Evolutionary conservation across 2,797 vertebrate genomes (phyloP), one percentile per base, ranked within the genome.

Genomic region (Neostethus bicornis): DNA sequence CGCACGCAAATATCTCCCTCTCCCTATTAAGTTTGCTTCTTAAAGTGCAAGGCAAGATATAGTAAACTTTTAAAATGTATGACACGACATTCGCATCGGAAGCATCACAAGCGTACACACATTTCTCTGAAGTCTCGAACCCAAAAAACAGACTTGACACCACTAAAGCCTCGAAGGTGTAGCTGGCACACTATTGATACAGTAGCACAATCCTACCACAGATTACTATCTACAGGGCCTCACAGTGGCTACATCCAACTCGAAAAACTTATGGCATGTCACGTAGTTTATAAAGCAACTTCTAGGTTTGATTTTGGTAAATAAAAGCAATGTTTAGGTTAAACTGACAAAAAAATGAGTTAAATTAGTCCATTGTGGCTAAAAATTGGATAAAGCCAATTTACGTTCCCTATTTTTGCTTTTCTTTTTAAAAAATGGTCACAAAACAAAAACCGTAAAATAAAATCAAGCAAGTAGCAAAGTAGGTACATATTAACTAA

Each of bases 31-130:
- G 85, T 91, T 85, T 80, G 83, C 78, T 39, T 86, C 73, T 84
- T 92, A 91, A 92, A 92, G 92, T 92, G 92, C 92, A 91, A 92
- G 89, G 91, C 87, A 84, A 87, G 83, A 90, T 81, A 80, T 85
- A 86, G 88, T 89, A 85, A 90, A 88, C 87, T 86, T 79, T n/a
- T 83, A 88, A 92, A 92, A 92, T 90, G 85, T 85, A 86, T 55
- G 55, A 87, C 85, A 69, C 57, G 57, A 58, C 55, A 23, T 57
- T 50, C 19, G 29, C 62, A 24, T 54, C 67, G 44, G 59, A 82
- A 66, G 66, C 48, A 23, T 42, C 8, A n/a, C 26, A 58, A 69
- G 55, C 66, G 24, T 46, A 31, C 60, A 28, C 37, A 14, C 64
- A 16, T 57, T 51, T 47, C 19, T 50, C 46, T 47, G 75, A 58